Evolutionary conservation across 2,113 vertebrate species (phyloP).

Genomic region (Ophthalmotilapia sp.): DNA sequence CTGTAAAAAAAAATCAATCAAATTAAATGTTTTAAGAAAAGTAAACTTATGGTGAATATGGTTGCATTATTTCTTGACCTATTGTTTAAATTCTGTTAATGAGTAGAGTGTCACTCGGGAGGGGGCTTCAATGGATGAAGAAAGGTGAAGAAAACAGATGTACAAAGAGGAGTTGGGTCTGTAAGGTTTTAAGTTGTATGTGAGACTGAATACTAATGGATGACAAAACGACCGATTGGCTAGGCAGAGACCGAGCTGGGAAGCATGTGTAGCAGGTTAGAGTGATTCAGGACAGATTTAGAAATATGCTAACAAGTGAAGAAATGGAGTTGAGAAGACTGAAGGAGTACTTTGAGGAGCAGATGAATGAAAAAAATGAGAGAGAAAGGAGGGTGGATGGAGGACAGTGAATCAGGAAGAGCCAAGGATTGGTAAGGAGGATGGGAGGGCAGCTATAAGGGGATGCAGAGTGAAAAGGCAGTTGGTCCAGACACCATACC

Average conservation of each 20-base stretch:
- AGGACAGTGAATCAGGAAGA: neutral
- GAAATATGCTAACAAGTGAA: neutral
- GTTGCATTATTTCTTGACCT: neutral
- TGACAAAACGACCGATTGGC: fast-evolving
- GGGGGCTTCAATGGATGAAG: neutral
- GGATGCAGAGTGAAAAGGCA: neutral
- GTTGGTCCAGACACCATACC: neutral
- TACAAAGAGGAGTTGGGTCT: neutral
- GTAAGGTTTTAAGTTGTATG: neutral
- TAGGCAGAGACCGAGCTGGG: neutral
- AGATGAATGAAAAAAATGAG: neutral
- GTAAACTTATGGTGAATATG: neutral
- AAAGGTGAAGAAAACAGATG: neutral
- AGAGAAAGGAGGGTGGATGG: neutral
- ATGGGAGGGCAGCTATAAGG: fast-evolving
- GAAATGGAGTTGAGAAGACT: neutral
- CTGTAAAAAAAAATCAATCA: neutral
- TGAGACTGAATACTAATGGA: neutral
- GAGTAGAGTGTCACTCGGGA: neutral
- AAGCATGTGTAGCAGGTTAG: neutral
- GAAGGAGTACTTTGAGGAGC: neutral
- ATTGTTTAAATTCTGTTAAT: neutral
- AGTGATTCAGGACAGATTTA: neutral
- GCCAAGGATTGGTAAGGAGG: neutral
- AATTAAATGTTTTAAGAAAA: neutral